A percentile compares a stretch with the other conserved stretches of the same genome.
Conservation (phyloP, 2,888 invertebrate species). For the Noctua janthina region DNA sequence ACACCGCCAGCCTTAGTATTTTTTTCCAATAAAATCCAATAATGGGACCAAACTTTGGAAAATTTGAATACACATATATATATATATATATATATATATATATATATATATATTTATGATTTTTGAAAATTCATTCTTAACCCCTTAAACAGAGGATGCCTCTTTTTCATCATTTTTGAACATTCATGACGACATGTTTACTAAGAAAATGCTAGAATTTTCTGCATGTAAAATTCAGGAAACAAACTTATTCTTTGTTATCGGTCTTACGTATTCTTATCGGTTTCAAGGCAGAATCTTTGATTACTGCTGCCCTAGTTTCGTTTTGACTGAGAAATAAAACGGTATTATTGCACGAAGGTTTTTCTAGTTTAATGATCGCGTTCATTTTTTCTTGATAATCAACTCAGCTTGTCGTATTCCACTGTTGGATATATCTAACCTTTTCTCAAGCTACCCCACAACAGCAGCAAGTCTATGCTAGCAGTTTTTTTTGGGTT, state of each 20-base stretch:
- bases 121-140: no score
- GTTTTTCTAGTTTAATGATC: slow-evolving; percentile 21
- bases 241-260: slow-evolving; percentile 31
- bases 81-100: no score
- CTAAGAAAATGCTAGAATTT: background rate
- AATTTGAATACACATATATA: no score
- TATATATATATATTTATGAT: no score
- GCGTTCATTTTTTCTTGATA: background rate
- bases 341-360: slow-evolving; percentile 36
- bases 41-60: no score
- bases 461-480: background rate
- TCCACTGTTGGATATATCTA: background rate
- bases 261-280: slow-evolving; percentile 35
- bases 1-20: no score
- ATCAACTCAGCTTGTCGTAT: background rate
- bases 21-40: no score
- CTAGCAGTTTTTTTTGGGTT: background rate
- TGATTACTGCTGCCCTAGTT: slow-evolving; percentile 52
- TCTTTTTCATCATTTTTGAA: background rate
- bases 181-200: background rate
- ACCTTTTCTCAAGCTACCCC: background rate
- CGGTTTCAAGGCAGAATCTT: slow-evolving; percentile 52
- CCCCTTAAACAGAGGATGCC: no score
- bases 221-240: slow-evolving; percentile 37
- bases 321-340: slow-evolving; percentile 34